Base-by-base conservation (phyloP, 2,888 invertebrate species). In the Sericinus montela region DNA sequence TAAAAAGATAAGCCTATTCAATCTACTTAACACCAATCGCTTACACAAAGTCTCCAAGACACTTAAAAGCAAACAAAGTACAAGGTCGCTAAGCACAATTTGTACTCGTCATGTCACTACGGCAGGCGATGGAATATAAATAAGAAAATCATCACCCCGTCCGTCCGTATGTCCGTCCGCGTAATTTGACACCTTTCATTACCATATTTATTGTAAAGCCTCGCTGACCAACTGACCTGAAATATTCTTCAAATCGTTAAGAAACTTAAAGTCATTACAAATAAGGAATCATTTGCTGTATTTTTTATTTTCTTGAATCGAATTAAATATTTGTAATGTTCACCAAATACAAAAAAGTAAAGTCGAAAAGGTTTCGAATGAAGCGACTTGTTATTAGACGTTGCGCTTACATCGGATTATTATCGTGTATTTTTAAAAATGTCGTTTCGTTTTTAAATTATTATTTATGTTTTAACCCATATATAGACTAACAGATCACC, bases 111-210 rank as follows among this genome's bases (percentile, higher is more conserved):
- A 69, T 58, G 62, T 69, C 69, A 62, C 64, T 65, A 51, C 54
- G 54, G 43, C 53, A 19, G 44, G 29, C 54, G 49, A 52, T 44
- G 53, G 63, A 71, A 66, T 66, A 71, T 69, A 80, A 78, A 81
- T 78, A 79, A 78, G 76, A 80, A 80, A 81, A 80, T 80, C 82
- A 81, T 77, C 73, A 62, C 62, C 63, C 60, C 59, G 76, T 67
- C 80, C 56, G 74, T 69, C 72, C 62, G 71, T 69, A 74, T 65
- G 76, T 75, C 76, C 69, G 55, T 74, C 74, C 67, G 69, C 72
- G 80, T 84, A 83, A 84, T 85, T 84, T 86, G 84, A 85, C 84
- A 85, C 84, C 82, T 84, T 82, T 80, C 84, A 86, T 85, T 86
- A 85, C 83, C 85, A 86, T 86, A 84, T 83, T 83, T 84, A 85